A percentile compares a stretch with the other conserved stretches of the same genome.
Evolutionary conservation across 2,113 vertebrate genomes (phyloP).

Genomic region (Rallus limicola): DNA sequence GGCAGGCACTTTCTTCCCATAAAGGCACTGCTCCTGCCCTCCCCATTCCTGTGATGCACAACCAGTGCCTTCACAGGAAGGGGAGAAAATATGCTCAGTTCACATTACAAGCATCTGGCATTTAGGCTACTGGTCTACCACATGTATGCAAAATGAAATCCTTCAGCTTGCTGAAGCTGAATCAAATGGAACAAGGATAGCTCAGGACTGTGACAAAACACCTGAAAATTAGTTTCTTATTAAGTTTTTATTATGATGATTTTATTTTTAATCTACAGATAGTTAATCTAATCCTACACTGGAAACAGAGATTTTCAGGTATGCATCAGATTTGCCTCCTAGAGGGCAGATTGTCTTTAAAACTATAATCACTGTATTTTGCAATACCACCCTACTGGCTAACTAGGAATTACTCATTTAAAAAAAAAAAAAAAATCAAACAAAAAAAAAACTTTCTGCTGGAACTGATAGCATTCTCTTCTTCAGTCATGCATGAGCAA

Average conservation of each 20-base stretch:
- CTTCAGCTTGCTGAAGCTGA: background rate
- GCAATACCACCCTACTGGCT: background rate
- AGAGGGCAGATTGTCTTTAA: background rate
- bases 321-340: background rate
- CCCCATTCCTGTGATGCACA: background rate
- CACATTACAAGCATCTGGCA: background rate
- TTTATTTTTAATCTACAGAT: background rate
- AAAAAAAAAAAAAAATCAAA: background rate
- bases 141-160: background rate
- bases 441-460: slow-evolving; percentile 3
- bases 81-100: background rate
- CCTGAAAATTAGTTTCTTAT: background rate
- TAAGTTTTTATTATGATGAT: background rate
- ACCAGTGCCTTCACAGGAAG: background rate
- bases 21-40: background rate
- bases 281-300: background rate
- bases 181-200: background rate
- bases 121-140: background rate
- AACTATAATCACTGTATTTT: background rate
- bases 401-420: background rate
- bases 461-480: background rate
- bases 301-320: background rate
- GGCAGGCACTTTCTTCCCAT: background rate
- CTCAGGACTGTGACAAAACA: background rate
- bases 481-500: background rate